Evolutionary conservation across 2,888 invertebrate genomes (phyloP).

Genomic region (Ochropleura plecta): DNA sequence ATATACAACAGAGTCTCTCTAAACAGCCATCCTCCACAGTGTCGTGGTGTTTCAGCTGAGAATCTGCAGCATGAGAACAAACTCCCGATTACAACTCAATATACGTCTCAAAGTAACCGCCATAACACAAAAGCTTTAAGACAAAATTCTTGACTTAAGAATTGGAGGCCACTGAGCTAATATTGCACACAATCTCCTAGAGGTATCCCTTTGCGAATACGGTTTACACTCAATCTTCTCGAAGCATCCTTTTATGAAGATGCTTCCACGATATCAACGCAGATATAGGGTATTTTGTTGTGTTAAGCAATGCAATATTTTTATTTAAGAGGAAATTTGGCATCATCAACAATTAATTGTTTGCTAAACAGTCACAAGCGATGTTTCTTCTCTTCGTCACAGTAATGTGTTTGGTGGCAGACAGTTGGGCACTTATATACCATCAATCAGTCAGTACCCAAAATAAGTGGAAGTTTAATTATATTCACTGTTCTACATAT

Average conservation of each 20-base stretch:
- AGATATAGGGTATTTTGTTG: neutral
- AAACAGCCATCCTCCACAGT: neutral
- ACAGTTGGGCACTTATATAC: neutral
- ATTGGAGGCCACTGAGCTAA: neutral
- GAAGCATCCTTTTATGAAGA: neutral
- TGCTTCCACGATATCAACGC: neutral
- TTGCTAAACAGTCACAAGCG: neutral
- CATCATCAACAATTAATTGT: neutral
- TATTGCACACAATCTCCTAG: neutral
- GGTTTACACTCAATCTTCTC: neutral
- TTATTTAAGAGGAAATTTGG: neutral
- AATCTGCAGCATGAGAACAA: neutral
- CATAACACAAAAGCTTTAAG: neutral
- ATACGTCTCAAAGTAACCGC: neutral
- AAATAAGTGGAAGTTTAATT: conserved; percentile 14
- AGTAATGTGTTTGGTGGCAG: neutral
- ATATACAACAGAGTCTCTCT: neutral
- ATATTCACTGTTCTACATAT: conserved; percentile 21
- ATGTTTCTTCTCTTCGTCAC: neutral
- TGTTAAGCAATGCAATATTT: neutral
- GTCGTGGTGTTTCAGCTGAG: neutral
- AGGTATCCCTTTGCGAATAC: neutral
- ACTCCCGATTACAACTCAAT: neutral
- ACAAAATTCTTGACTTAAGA: neutral
- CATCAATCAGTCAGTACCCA: neutral